Conservation (phyloP, 2,888 invertebrate species). For the Amphimallon solstitiale region DNA sequence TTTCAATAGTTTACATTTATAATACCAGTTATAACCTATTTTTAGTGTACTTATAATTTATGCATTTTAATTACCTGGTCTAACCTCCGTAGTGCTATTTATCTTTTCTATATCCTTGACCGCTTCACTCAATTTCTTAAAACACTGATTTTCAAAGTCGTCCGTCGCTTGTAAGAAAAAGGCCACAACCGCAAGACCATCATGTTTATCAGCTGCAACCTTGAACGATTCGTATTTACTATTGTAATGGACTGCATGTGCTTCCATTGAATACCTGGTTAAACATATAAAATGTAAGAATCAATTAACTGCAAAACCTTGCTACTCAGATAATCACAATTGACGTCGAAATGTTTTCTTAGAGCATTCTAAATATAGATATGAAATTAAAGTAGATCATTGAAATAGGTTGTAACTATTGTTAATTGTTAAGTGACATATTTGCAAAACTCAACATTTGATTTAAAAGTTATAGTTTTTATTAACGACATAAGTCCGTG, state of each 20-base stretch:
- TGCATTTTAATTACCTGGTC: constrained; percentile 50
- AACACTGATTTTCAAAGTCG: constrained; percentile 60
- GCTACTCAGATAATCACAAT: too few species aligned
- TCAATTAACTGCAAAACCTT: neutral
- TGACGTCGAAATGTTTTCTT: too few species aligned
- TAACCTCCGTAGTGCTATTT: constrained; percentile 55
- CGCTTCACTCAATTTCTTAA: constrained; percentile 58
- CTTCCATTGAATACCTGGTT: constrained; percentile 77
- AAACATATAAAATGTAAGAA: neutral
- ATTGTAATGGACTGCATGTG: constrained; percentile 83
- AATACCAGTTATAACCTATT: neutral
- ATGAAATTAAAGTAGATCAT: too few species aligned
- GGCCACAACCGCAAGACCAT: constrained; percentile 77
- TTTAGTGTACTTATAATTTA: neutral
- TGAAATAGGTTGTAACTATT: too few species aligned
- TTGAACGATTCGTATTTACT: constrained; percentile 73
- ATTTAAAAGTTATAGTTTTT: too few species aligned
- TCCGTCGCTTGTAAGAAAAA: constrained; percentile 69
- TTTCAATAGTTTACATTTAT: neutral
- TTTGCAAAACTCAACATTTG: too few species aligned
- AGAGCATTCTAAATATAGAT: too few species aligned
- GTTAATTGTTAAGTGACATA: too few species aligned
- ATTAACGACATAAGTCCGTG: too few species aligned
- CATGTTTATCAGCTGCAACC: constrained; percentile 73
- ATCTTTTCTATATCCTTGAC: constrained; percentile 60